Percentiles rank a stretch among this genome's conserved stretches.
phyloP scores from a whole-genome alignment of 2,888 invertebrate genomes.

The Sphecodes monilicornis region DNA sequence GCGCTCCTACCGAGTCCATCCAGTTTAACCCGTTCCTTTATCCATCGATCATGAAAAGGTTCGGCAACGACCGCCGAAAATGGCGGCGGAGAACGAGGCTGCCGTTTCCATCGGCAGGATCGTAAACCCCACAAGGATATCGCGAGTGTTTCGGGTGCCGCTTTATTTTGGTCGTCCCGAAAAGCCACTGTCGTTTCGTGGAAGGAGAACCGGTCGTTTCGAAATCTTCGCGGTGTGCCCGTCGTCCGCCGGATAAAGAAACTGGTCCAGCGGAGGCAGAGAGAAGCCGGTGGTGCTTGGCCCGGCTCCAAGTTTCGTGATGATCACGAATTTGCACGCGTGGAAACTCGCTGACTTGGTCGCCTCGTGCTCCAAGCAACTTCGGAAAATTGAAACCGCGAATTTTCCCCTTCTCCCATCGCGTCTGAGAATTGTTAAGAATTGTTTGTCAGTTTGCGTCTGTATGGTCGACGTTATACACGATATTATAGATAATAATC shows the following conservation, averaged over 20 bases:
- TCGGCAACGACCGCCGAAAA: constrained; percentile 3
- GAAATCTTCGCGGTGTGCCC: constrained; percentile 66
- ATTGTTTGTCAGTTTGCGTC: no score
- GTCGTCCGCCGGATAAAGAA: constrained; percentile 68
- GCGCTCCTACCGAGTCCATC: neutral
- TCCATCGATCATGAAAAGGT: neutral
- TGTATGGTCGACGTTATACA: no score
- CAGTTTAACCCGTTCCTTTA: neutral
- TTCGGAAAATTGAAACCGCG: neutral
- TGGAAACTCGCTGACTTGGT: constrained; percentile 52
- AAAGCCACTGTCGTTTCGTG: constrained; percentile 62
- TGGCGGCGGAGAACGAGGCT: constrained; percentile 2
- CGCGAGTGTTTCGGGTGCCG: constrained; percentile 59
- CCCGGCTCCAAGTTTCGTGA: constrained; percentile 63
- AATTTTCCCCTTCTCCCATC: neutral
- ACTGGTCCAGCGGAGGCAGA: constrained; percentile 67
- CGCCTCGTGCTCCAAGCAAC: neutral
- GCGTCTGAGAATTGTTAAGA: no score
- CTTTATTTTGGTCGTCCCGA: constrained; percentile 72
- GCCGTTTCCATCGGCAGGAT: constrained; percentile 49
- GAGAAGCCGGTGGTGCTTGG: constrained; percentile 68
- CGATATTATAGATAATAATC: no score
- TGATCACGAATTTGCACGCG: constrained; percentile 60
- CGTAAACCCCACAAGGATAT: constrained; percentile 69
- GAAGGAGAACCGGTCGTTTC: constrained; percentile 73